Base-by-base conservation (phyloP, 2,797 vertebrate genomes). In the Apodemus agrarius region DNA sequence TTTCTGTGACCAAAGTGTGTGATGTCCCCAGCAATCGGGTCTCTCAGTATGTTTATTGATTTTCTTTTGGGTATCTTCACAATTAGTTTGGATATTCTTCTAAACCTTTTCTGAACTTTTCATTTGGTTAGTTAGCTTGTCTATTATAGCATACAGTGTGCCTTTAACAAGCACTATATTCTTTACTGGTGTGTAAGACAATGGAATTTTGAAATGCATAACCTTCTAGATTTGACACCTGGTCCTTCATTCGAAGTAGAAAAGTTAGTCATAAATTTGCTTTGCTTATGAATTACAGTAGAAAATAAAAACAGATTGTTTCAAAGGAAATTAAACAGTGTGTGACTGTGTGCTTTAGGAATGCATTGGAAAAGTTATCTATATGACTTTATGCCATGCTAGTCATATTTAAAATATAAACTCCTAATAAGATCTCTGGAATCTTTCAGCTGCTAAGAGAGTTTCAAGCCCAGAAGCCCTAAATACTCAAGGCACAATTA, bases 201-300 rank as follows among this genome's bases (percentile, higher is more conserved):
- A 74, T 31, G 2, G n/a, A 17, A 63, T 37, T 85, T 94, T 85
- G 19, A 65, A 84, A 24, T 52, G 14, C 37, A 21, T n/a, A 91
- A 52, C 34, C 37, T 46, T 63, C n/a, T 34, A 63, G 40, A 83
- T 84, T 3, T 96, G 29, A 76, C 26, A 84, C 2, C 79, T 34
- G 82, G 59, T 29, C 11, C 13, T 94, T 95, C 72, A 88, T 79
- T 31, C 72, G 40, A 89, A 92, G 54, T 88, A 8, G 16, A 75
- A 92, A 84, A 89, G 31, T 72, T 88, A 83, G 86, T 67, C 14
- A 85, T 86, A 93, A 61, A 31, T 90, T 88, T 89, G 63, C 65
- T 96, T 26, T 29, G 43, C 93, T 88, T 19, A 90, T 89, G 37
- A 37, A 93, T 21, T 74, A 34, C 40, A 59, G 61, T 92, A 89